Percentiles rank a stretch among this genome's conserved stretches.
Conservation (phyloP, 2,797 vertebrate species). For the Macropus fuliginosus region DNA sequence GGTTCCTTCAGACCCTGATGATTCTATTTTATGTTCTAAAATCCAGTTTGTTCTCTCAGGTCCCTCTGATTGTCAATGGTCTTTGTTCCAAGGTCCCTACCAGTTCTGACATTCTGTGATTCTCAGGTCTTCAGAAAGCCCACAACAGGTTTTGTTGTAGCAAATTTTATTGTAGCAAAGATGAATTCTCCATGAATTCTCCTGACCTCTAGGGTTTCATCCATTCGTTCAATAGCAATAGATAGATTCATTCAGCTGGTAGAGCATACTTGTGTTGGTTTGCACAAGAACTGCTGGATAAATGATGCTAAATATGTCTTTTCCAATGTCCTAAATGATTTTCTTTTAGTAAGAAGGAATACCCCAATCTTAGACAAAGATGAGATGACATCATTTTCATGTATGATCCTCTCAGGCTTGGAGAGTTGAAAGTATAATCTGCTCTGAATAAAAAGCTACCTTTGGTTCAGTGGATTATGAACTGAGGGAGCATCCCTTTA, state of each 20-base stretch:
- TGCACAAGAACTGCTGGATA: neutral
- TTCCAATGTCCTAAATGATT: constrained; percentile 40
- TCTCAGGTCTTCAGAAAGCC: constrained; percentile 46
- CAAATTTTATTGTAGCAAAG: constrained; percentile 41
- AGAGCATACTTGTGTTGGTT: constrained; percentile 12
- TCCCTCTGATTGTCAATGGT: neutral
- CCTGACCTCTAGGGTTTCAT: neutral
- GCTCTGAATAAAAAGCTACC: neutral
- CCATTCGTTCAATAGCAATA: constrained; percentile 34
- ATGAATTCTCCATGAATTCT: constrained; percentile 14
- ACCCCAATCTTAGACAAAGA: neutral
- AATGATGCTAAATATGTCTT: neutral
- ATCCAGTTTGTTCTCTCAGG: neutral
- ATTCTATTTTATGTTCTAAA: neutral
- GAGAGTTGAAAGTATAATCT: neutral
- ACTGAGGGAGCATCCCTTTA: neutral
- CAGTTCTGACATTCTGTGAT: neutral
- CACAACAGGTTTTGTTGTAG: constrained; percentile 19
- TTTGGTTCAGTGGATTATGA: neutral
- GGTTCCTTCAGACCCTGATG: neutral
- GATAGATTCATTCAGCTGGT: constrained; percentile 1
- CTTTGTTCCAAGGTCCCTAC: neutral
- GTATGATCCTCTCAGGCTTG: neutral
- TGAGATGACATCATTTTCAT: neutral
- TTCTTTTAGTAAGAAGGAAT: constrained; percentile 24